Evolutionary conservation across 2,113 vertebrate genomes (phyloP), one percentile per base, ranked within the genome.

Genomic region (Globicephala melas): DNA sequence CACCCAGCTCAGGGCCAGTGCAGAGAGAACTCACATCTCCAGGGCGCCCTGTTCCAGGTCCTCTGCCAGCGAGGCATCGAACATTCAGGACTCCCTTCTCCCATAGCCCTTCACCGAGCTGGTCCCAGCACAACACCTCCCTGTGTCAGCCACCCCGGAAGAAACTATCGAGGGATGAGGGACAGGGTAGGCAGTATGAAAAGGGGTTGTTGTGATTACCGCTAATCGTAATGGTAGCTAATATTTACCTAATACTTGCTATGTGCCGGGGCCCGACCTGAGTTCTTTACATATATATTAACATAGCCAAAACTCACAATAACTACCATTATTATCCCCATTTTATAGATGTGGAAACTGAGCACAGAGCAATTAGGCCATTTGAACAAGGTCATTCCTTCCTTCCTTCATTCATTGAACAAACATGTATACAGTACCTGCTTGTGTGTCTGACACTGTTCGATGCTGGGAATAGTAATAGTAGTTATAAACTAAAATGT

Each of bases 321-420:
- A 62, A n/a, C 68, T 38, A 63, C 63, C 38, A 60, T 36, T 70
- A 62, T 91, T 70, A 77, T 38, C 7, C 25, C 26, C 33, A 70
- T 38, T 55, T n/a, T 26, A 55, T 41, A 55, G 58, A 60, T 26
- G 71, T 60, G 31, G 47, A 95, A 84, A 58, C 87, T 85, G 71
- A 91, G 50, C 44, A 38, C 50, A 77, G 94, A 91, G 47, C 79
- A 68, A 25, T 38, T 36, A 47, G 55, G 47, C 33, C 77, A 76
- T 60, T 84, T 21, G 36, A 44, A 55, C 28, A 28, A 82, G 58
- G n/a, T 41, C 65, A 14, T 41, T 63, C 58, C 33, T 55, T 65
- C 60, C 60, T 62, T 62, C 31, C 50, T 79, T 79, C 11, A 3
- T 67, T 71, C 44, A 65, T 77, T 71, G 68, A 55, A 20, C 44